Percentiles rank a stretch among this genome's conserved stretches.
Conservation (phyloP, 2,888 invertebrate species). For the Alsophila aescularia region DNA sequence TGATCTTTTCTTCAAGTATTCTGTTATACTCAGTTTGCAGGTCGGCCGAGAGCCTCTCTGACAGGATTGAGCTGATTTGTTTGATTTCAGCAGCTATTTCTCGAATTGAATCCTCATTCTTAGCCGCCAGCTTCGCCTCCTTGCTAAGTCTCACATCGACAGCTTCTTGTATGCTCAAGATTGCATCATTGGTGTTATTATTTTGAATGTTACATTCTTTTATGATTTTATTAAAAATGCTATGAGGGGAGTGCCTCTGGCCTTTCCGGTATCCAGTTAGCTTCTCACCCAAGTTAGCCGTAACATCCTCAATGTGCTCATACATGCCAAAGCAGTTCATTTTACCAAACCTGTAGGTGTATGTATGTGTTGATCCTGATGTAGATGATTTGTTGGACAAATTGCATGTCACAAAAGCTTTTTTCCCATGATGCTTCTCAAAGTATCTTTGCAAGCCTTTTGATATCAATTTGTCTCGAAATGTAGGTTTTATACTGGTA, state of each 20-base stretch:
- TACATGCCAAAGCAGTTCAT: conserved; percentile 82
- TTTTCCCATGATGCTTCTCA: conserved; percentile 76
- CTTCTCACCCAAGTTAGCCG: conserved; percentile 82
- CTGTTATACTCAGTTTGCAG: conserved; percentile 60
- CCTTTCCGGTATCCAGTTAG: conserved; percentile 75
- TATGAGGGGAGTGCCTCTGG: conserved; percentile 60
- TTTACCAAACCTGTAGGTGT: conserved; percentile 86
- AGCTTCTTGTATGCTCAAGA: conserved; percentile 72
- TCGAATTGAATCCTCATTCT: conserved; percentile 69
- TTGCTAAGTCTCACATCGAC: conserved; percentile 67
- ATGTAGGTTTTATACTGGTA: conserved; percentile 81
- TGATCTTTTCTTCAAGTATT: conserved; percentile 59
- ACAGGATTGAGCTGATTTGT: conserved; percentile 72
- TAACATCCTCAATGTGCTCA: conserved; percentile 80
- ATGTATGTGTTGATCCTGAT: conserved; percentile 85
- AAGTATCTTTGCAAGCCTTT: conserved; percentile 86
- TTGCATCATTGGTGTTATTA: conserved; percentile 70
- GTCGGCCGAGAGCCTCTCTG: conserved; percentile 69
- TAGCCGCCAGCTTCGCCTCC: conserved; percentile 73
- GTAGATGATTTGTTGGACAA: conserved; percentile 81
- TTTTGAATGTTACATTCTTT: conserved; percentile 69
- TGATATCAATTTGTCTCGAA: conserved; percentile 86
- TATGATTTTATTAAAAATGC: conserved; percentile 74
- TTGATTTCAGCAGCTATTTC: conserved; percentile 77
- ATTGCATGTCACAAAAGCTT: conserved; percentile 86